Percentiles rank a stretch among this genome's conserved stretches.
Conservation (phyloP, 1,140 invertebrate species). For the Arion vulgaris region DNA sequence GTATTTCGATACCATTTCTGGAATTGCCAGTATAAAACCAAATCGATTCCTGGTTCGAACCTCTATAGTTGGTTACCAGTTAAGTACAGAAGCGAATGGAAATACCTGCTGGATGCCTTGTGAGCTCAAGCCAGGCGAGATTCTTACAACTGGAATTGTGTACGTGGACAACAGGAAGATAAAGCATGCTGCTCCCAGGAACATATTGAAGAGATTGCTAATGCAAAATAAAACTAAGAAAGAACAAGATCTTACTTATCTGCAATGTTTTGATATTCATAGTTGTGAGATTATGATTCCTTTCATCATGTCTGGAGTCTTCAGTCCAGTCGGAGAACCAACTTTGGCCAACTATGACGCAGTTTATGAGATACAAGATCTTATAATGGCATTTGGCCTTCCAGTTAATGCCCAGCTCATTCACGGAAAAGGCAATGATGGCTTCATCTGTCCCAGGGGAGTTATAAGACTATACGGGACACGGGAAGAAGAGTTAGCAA, state of each 20-base stretch:
- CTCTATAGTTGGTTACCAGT: conserved; percentile 63
- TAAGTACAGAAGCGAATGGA: conserved; percentile 59
- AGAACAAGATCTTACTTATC: conserved; percentile 66
- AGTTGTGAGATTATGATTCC: conserved; percentile 66
- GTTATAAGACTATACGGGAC: conserved; percentile 55
- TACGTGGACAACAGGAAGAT: conserved; percentile 66
- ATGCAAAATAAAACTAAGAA: conserved; percentile 52
- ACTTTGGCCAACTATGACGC: conserved; percentile 61
- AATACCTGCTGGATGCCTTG: conserved; percentile 60
- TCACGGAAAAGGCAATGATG: conserved; percentile 46
- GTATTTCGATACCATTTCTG: conserved; percentile 66
- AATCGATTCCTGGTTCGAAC: conserved; percentile 63
- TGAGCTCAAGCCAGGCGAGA: conserved; percentile 62
- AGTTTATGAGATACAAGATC: conserved; percentile 66
- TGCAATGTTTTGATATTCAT: conserved; percentile 62
- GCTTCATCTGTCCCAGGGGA: conserved; percentile 45
- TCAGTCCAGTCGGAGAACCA: conserved; percentile 66
- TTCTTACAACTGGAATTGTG: conserved; percentile 62
- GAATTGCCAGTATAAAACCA: conserved; percentile 61
- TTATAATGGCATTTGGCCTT: conserved; percentile 62
- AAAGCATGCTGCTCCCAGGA: conserved; percentile 35
- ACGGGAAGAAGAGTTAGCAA: conserved; percentile 54
- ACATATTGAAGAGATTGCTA: conserved; percentile 59
- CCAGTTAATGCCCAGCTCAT: conserved; percentile 64
- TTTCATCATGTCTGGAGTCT: conserved; percentile 66